Evolutionary conservation across 23 tunicate species (phyloP).

Genomic region (Clavelina lepadiformis): DNA sequence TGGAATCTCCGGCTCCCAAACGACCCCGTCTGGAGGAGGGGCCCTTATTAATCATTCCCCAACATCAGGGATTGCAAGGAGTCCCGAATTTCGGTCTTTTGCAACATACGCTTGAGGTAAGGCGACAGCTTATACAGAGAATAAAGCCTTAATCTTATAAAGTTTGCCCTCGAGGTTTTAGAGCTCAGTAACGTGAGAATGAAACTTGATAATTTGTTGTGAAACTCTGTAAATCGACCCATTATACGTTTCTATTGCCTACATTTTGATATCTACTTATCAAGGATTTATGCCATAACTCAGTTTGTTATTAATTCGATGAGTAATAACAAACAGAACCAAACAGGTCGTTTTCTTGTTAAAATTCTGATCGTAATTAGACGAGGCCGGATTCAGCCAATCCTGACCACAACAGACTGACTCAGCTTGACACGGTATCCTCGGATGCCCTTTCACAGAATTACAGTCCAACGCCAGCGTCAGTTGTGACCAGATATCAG

Average conservation of each 20-base stretch:
- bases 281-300: no score
- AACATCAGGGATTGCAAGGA: constrained; percentile 14
- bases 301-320: no score
- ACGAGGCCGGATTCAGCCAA: constrained; percentile 74
- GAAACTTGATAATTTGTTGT: no score
- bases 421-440: constrained; percentile 83
- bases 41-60: constrained; percentile 20
- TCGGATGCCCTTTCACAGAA: constrained; percentile 69
- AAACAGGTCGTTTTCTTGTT: no score
- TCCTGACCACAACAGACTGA: constrained; percentile 61
- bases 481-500: constrained; percentile 49
- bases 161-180: no score
- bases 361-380: no score
- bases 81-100: constrained; percentile 44
- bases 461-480: constrained; percentile 67
- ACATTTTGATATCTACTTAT: no score
- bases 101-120: constrained; percentile 47
- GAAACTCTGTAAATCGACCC: no score
- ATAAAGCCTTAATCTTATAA: no score
- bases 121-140: background rate
- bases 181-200: no score
- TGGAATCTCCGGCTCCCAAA: constrained; percentile 46
- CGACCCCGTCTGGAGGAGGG: constrained; percentile 30
- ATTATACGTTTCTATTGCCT: no score
- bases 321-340: no score